Evolutionary conservation across 2,888 invertebrate species (phyloP).

Genomic region (Drosophila leonis): DNA sequence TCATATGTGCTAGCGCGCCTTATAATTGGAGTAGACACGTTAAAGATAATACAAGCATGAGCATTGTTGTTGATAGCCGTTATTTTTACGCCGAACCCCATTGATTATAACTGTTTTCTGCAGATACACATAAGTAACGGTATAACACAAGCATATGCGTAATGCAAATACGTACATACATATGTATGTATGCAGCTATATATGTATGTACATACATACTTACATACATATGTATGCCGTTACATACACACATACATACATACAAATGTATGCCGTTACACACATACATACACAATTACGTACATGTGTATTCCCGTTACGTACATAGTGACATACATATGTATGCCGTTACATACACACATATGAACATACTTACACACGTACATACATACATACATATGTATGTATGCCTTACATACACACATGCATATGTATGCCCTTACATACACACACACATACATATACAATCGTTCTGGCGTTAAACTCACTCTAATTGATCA

Average conservation of each 20-base stretch:
- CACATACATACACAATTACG: neutral
- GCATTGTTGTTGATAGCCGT: conserved; percentile 21
- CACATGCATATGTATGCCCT: neutral
- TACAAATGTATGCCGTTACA: too few species aligned
- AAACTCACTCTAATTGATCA: neutral
- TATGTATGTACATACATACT: neutral
- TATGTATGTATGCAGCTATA: too few species aligned
- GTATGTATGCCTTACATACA: too few species aligned
- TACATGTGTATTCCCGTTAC: too few species aligned
- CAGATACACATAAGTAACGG: neutral
- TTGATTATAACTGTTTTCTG: conserved; percentile 2
- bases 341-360: neutral
- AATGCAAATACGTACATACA: neutral
- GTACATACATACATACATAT: neutral
- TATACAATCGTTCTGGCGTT: neutral
- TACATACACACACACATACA: neutral
- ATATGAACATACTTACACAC: neutral
- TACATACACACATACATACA: neutral
- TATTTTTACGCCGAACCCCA: conserved; percentile 6
- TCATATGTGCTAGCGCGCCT: conserved; percentile 32
- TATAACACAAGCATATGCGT: neutral
- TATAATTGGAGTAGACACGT: conserved; percentile 36
- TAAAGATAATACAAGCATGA: conserved; percentile 46
- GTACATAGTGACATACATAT: neutral
- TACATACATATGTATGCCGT: too few species aligned